Evolutionary conservation across 2,888 invertebrate genomes (phyloP), one percentile per base, ranked within the genome.

Genomic region (Microctonus aethiopoides): DNA sequence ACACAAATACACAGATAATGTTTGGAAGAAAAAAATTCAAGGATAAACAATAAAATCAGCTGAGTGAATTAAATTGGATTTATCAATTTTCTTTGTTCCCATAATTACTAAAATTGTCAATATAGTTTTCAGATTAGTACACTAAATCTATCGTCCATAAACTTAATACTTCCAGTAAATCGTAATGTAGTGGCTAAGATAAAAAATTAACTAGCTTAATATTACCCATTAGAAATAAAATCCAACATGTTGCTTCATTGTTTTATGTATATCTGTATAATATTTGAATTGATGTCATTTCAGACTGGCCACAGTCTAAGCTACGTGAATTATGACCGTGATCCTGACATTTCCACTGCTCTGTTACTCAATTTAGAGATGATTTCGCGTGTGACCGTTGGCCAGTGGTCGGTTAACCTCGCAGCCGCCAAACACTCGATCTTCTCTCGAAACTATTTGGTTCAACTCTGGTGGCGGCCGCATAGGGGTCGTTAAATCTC

Each of bases 311-410:
- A 20, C 59, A 36, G 60, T 13, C 9, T 20, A 7, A 34, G 20
- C 72, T 54, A 71, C 70, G 79, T 89, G 89, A 89, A 84, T 89
- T 89, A 89, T 89, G 87, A 87, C 83, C 83, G 29, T 29, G 78
- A n/a, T 81, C 79, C 81, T 80, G 80, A 80, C 80, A 80, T 80
- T 81, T 87, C 84, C 83, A 86, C 75, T 85, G 84, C 83, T 84
- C 87, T 87, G 87, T 87, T 87, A 88, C 89, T 89, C 89, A 88
- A 89, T 89, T 89, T 88, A 88, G 88, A 89, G 89, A 89, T 88
- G 88, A 89, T 89, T 89, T 88, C 87, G 88, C 87, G 84, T 84
- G 86, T 85, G 88, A 87, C 88, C 86, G 85, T 82, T 80, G 83
- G 81, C 87, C 87, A 87, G 86, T 85, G 85, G 81, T 84, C 83